phyloP scores from a whole-genome alignment of 2,113 vertebrate genomes.

The Tenrec ecaudatus region DNA sequence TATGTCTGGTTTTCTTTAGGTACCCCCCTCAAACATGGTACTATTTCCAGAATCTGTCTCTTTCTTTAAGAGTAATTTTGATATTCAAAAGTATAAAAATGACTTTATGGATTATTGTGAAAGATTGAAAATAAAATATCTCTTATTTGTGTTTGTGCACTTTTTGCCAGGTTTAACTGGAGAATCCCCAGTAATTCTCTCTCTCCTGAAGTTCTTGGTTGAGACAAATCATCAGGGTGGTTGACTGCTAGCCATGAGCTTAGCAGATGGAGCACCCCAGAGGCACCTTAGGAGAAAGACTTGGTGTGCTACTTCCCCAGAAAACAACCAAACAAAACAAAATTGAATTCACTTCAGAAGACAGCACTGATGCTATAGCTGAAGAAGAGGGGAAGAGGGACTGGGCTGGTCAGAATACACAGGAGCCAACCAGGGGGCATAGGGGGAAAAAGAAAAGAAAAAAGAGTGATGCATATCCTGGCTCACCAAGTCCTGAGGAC shows the following conservation, averaged over 20 bases:
- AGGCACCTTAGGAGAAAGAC: not conserved
- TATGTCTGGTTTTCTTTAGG: no score
- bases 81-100: not conserved
- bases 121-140: constrained; percentile 52
- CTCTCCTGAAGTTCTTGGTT: not conserved
- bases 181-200: not conserved
- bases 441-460: no score
- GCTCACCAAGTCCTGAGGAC: no score
- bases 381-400: no score
- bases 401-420: no score
- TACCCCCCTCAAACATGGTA: not conserved
- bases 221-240: not conserved
- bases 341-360: no score
- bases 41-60: not conserved
- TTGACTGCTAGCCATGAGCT: not conserved
- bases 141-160: not conserved
- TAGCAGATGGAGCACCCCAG: not conserved
- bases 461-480: no score
- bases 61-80: not conserved
- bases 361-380: no score
- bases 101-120: not conserved
- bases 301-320: not conserved
- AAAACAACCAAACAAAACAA: not conserved
- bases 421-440: no score
- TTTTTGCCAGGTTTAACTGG: not conserved